Base-by-base conservation (phyloP, 1,140 invertebrate genomes). In the Trachymyrmex septentrionalis region DNA sequence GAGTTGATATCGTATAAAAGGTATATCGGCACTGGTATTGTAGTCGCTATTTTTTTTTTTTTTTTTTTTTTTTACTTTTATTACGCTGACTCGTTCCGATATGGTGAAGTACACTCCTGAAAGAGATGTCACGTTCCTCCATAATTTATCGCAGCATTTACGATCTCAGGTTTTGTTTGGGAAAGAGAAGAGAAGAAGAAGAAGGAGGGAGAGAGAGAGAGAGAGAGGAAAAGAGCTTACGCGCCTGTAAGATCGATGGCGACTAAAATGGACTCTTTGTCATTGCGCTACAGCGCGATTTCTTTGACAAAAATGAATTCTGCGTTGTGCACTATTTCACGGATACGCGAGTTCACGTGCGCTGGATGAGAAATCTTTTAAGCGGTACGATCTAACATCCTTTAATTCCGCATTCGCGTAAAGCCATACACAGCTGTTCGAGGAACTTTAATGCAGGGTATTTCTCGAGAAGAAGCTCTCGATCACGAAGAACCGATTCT, bases 91-190 rank as follows among this genome's bases (percentile, higher is more conserved):
- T 63, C 78, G 34, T 24, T 19, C 34, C 19, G 86, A 59, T 71
- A 63, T 67, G 53, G 21, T 67, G 53, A 67, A 61, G 61, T 64
- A 66, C 27, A 57, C 63, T 88, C 86, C 14, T 72, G 50, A 63
- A 57, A 27, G 53, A 67, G 66, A 72, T 73, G 78, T 77, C 59
- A 85, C 57, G 78, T 67, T 50, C 38, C 66, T 57, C 44, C n/a
- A 57, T 82, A 86, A 88, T 86, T 88, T 38, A 89, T 48, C 44
- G 30, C 59, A 27, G 82, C 55, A 44, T 89, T 88, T 86, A 88
- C 86, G 86, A 86, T 69, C 84, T 38, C 82, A 53, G 61, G 63
- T 30, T 72, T 77, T 76, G 81, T 55, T 50, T 64, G 66, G 12
- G 38, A 24, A n/a, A 34, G 14, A 50, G 48, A 50, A 14, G 16